Conservation (phyloP, 2,797 vertebrate genomes). For the Sus cebifrons region DNA sequence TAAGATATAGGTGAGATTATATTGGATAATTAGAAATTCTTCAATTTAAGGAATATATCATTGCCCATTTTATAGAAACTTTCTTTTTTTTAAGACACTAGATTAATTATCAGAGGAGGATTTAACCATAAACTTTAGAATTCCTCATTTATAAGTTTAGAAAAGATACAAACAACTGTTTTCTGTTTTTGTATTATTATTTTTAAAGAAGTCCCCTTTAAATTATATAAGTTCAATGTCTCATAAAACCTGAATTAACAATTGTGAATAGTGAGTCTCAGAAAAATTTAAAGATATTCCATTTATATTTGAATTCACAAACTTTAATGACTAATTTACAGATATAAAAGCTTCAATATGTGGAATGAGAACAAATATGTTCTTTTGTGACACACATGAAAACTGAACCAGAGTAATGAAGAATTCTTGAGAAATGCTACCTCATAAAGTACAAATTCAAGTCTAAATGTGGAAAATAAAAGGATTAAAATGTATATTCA, state of each 20-base stretch:
- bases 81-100: neutral
- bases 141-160: neutral
- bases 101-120: neutral
- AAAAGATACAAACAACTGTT: neutral
- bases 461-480: neutral
- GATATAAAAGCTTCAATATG: neutral
- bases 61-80: neutral
- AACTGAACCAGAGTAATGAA: neutral
- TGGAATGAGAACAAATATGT: neutral
- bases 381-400: slow-evolving; percentile 1
- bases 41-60: neutral
- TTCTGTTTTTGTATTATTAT: neutral
- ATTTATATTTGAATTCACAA: neutral
- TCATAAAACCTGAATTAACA: neutral
- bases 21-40: neutral
- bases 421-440: neutral
- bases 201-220: neutral
- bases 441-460: neutral
- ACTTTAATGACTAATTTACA: slow-evolving; percentile 33
- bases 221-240: neutral
- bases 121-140: neutral
- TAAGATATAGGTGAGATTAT: neutral
- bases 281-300: neutral
- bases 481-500: neutral
- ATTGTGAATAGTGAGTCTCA: neutral